Evolutionary conservation across 2,113 vertebrate species (phyloP).

Genomic region (Varanus komodoensis): DNA sequence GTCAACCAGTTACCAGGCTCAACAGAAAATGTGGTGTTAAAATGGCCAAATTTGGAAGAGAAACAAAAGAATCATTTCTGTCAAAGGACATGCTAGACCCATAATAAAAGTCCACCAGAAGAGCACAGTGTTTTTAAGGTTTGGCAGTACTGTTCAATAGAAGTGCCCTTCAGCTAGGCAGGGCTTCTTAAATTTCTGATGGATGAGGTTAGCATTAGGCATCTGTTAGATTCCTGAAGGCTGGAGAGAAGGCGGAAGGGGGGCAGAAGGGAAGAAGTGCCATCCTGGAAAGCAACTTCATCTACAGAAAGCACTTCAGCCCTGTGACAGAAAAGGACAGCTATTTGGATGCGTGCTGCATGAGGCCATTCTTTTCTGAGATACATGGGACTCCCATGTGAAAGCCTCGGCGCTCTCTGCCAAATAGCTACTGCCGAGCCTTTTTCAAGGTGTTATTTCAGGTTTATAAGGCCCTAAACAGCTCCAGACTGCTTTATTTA

Average conservation of each 20-base stretch:
- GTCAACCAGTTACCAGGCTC: background rate
- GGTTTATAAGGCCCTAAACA: too few species aligned
- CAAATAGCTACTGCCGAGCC: too few species aligned
- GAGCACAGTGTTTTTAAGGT: constrained; percentile 3
- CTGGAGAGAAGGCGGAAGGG: background rate
- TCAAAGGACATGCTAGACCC: constrained; percentile 1
- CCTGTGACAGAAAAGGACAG: background rate
- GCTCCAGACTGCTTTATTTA: too few species aligned
- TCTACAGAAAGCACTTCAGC: constrained; percentile 6
- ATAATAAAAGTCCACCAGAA: constrained; percentile 28
- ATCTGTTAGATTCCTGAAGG: constrained; percentile 11
- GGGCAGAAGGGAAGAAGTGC: background rate
- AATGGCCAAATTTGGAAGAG: constrained; percentile 3
- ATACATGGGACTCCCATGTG: background rate
- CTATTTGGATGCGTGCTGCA: background rate
- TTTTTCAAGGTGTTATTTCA: too few species aligned
- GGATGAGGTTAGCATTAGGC: constrained; percentile 6
- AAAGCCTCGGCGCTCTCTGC: too few species aligned
- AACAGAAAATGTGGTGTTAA: background rate
- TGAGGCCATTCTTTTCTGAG: accelerated
- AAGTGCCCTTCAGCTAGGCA: constrained; percentile 50
- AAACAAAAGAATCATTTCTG: constrained; percentile 27
- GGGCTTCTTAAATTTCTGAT: constrained; percentile 35
- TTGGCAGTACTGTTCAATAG: constrained; percentile 17
- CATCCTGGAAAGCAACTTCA: background rate